Evolutionary conservation across 2,797 vertebrate species (phyloP), one percentile per base, ranked within the genome.

Genomic region (Pygocentrus nattereri): DNA sequence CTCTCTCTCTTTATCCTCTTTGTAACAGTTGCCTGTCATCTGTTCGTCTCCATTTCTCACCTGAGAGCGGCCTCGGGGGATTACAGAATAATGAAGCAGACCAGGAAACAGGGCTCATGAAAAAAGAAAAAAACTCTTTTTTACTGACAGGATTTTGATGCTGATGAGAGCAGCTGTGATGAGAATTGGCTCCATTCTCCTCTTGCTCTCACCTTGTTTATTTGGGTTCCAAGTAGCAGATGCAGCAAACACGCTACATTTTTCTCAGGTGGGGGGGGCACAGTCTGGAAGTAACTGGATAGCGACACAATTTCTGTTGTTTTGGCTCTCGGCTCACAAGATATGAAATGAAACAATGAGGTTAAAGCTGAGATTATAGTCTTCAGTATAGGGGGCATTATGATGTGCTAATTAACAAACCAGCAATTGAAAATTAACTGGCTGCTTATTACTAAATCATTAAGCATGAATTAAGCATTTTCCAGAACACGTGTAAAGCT

Each of bases 21-120:
- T 74, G 59, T 73, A 84, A 69, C 79, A 81, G 76, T 62, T 84
- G 78, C 44, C 82, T 70, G 73, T 80, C 67, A 59, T 67, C 18
- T 44, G 38, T 62, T 78, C 21, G 30, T 81, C 69, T 58, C 75
- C 50, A 52, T 68, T 68, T 58, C 59, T 81, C 78, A 84, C 69
- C 83, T 74, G 76, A 84, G 62, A 81, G 38, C 2, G 44, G 67
- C 78, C 74, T 21, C 4, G 1, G 68, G 74, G 52, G 74, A 81
- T 81, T 73, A 74, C 21, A 25, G 69, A 65, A 84, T 81, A 81
- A 81, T 81, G 83, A 81, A 62, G 52, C 61, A 78, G 68, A 84
- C 74, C 74, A 81, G 41, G 23, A 73, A 78, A 78, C 59, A 78
- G 52, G 68, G 65, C 65, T 47, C 50, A 47, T 23, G 25, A 61